These are phyloP conservation scores for Pammene aurita DNA, from an alignment of 2,888 invertebrate genomes.

Conservation along the genomic window DNA sequence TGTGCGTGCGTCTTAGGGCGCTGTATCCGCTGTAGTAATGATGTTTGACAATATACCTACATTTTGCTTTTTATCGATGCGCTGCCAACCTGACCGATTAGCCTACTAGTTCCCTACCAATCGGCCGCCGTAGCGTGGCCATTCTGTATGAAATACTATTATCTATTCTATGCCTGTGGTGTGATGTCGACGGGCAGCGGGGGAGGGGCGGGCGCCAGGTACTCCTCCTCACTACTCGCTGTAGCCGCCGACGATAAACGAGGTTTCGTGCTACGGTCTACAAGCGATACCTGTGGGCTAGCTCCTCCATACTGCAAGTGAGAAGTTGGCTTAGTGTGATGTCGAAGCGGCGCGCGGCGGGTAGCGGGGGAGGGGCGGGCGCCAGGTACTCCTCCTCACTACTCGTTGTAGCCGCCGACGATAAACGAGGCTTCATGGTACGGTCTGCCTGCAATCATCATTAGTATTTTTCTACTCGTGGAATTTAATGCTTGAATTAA, in stretches of 20 bases:
- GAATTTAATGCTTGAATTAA: too few relatives aligned
- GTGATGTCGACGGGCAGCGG: conserved; percentile 88
- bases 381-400: conserved; percentile 88
- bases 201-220: conserved; percentile 85
- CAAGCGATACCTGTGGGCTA: conserved; percentile 86
- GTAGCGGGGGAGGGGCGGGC: conserved; percentile 82
- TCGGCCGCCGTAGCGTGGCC: too few relatives aligned
- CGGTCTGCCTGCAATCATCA: conserved; percentile 66
- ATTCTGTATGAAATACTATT: too few relatives aligned
- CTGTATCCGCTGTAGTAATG: too few relatives aligned
- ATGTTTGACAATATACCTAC: too few relatives aligned
- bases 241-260: conserved; percentile 73
- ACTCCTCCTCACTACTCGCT: conserved; percentile 86
- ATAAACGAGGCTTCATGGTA: conserved; percentile 72
- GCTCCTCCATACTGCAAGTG: conserved; percentile 90
- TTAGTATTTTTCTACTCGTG: too few relatives aligned
- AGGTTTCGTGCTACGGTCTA: conserved; percentile 76
- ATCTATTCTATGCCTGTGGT: too few relatives aligned
- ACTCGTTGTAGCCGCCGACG: conserved; percentile 78
- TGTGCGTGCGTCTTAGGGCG: too few relatives aligned
- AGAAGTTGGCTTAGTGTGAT: conserved; percentile 93
- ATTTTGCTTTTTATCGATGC: too few relatives aligned
- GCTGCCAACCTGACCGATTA: too few relatives aligned
- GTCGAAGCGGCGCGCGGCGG: conserved; percentile 84
- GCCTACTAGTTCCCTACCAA: too few relatives aligned